Base-by-base conservation (phyloP, 1,140 invertebrate species). In the Zaprionus lachaisei region DNA sequence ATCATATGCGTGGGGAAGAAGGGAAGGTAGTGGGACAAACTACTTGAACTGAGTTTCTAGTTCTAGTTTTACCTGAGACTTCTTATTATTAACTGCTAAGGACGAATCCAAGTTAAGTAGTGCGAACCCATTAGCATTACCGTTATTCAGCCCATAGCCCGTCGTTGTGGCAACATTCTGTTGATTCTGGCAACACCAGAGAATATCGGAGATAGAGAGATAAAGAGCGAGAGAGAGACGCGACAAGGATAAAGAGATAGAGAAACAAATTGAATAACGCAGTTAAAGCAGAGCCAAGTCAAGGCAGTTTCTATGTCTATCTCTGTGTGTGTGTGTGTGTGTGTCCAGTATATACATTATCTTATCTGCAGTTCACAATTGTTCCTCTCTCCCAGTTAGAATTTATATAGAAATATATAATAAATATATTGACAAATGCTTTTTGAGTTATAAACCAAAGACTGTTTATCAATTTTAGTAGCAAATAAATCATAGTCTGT, bases 41-140 rank as follows among this genome's bases (percentile, higher is more conserved):
- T 61, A 51, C 34, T 61, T 22, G 17, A 34, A 20, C 37, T 51
- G 12, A 47, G 54, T 61, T 54, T 24, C 63, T 49, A 31, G 47
- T 57, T 83, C 20, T 22, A 22, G 47, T 57, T 83, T 92, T 92
- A 92, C 92, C 92, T 92, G 92, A 79, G 90, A 76, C 80, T 94
- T 94, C 80, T 94, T 94, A 83, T 94, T 94, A 81, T 89, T 89
- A 57, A 91, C 83, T 65, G 93, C 91, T 75, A 93, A 93, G 64
- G 94, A 93, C 38, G 94, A 92, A 78, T 95, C 95, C 80, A 95
- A 83, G 77, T 93, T 94, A 64, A 95, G 93, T 73, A 93, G 94
- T 62, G 95, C 94, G 77, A 95, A 91, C 83, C 94, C 94, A 83
- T 95, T 94, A 83, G 86, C 64, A 55, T 58, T 67, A 67, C 22